Conservation (phyloP, 2,113 vertebrate genomes). For the Thomomys bottae region DNA sequence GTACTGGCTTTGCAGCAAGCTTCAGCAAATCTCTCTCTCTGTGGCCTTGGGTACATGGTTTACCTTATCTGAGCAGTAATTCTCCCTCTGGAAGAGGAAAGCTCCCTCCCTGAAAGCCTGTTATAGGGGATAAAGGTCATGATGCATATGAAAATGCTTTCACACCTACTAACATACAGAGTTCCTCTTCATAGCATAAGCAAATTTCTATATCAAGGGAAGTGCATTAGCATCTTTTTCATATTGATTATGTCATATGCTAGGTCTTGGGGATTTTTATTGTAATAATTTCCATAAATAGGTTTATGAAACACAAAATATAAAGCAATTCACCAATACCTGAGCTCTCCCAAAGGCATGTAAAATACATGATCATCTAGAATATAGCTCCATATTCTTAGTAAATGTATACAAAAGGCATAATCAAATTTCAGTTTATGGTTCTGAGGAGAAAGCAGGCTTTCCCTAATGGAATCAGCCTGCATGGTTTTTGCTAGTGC, state of each 20-base stretch:
- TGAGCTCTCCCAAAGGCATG: neutral
- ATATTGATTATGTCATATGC: neutral
- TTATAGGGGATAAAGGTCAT: neutral
- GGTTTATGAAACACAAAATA: neutral
- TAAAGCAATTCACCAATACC: neutral
- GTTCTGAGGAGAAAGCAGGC: neutral
- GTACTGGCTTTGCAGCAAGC: no score
- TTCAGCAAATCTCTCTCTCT: neutral
- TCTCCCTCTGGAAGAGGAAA: neutral
- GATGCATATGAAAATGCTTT: rapidly evolving
- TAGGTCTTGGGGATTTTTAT: neutral
- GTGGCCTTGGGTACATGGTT: rapidly evolving
- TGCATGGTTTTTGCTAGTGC: neutral
- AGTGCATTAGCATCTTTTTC: neutral
- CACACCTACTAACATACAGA: neutral
- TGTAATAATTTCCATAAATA: neutral
- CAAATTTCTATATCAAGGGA: neutral
- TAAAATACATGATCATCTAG: neutral
- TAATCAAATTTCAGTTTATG: neutral
- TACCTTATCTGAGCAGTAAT: neutral
- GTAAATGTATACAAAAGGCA: neutral
- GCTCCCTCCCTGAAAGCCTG: rapidly evolving
- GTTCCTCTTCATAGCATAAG: rapidly evolving
- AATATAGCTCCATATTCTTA: neutral
- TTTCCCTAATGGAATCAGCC: neutral